Conservation (phyloP, 2,888 invertebrate species). For the Agrochola litura region DNA sequence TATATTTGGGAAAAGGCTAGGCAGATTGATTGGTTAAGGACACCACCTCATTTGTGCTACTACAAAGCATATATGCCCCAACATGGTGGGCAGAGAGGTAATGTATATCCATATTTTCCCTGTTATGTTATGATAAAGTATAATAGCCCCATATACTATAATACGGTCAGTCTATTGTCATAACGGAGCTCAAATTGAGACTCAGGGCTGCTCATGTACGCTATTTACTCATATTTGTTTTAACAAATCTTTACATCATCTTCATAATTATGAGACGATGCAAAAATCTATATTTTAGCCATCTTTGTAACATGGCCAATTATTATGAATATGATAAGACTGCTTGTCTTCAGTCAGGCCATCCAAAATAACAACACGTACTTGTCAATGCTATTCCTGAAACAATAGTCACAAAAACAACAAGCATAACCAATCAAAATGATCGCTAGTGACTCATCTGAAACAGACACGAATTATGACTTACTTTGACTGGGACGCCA, state of each 20-base stretch:
- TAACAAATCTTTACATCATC: neutral
- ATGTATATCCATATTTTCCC: neutral
- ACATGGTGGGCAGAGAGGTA: neutral
- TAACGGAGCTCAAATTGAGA: neutral
- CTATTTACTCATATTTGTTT: neutral
- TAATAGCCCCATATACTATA: too few species aligned
- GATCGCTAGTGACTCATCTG: slow-evolving; percentile 53
- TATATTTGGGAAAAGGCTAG: too few species aligned
- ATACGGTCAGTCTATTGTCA: too few species aligned
- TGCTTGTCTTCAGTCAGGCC: neutral
- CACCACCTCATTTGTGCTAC: too few species aligned
- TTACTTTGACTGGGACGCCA: slow-evolving; percentile 97
- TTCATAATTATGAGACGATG: neutral
- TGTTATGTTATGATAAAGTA: neutral
- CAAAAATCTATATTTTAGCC: neutral
- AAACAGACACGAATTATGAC: slow-evolving; percentile 74
- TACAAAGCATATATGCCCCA: too few species aligned
- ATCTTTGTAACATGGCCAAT: neutral
- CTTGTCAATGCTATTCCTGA: slow-evolving; percentile 5
- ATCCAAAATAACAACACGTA: slow-evolving; percentile 11
- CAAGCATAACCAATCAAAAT: slow-evolving; percentile 29
- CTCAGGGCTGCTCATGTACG: neutral
- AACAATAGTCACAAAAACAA: slow-evolving; percentile 21
- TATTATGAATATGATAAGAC: neutral
- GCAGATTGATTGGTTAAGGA: neutral